These are phyloP conservation scores for Apomyelois bistriatella DNA, from an alignment of 2,888 invertebrate species.

Conservation along the genomic window DNA sequence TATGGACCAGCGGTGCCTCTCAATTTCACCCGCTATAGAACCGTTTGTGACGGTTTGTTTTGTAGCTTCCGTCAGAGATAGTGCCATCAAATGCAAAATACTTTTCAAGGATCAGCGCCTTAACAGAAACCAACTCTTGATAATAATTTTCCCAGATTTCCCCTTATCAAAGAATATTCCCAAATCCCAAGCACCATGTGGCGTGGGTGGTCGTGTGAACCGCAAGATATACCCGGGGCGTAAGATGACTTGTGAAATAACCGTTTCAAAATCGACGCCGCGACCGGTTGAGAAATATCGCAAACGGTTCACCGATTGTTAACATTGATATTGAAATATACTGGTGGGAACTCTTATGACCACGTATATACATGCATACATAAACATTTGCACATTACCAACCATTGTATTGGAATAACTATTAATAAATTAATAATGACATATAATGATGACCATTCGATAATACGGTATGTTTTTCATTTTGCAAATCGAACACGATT, in stretches of 20 bases:
- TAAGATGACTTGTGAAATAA: slow-evolving; percentile 38
- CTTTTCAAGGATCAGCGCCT: too few species aligned
- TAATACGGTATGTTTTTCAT: not conserved
- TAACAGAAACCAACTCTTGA: too few species aligned
- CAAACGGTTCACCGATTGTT: slow-evolving; percentile 24
- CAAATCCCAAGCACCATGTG: slow-evolving; percentile 39
- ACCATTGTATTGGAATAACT: slow-evolving; percentile 1
- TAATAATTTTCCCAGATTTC: too few species aligned
- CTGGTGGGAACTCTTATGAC: slow-evolving; percentile 22
- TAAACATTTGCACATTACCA: slow-evolving; percentile 13
- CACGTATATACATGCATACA: not conserved
- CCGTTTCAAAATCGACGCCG: slow-evolving; percentile 37
- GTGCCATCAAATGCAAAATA: too few species aligned
- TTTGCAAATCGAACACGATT: not conserved
- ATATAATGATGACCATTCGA: not conserved
- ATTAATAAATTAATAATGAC: not conserved
- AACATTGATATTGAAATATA: slow-evolving; percentile 32
- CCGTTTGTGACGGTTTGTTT: too few species aligned
- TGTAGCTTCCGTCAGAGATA: too few species aligned
- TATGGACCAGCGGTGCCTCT: too few species aligned
- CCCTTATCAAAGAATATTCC: slow-evolving; percentile 40
- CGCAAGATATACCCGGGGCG: slow-evolving; percentile 29
- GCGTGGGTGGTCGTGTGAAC: slow-evolving; percentile 46
- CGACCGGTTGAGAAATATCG: slow-evolving; percentile 28
- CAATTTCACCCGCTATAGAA: too few species aligned